Conservation (phyloP, 2,113 vertebrate species). For the Leuciscus idus region DNA sequence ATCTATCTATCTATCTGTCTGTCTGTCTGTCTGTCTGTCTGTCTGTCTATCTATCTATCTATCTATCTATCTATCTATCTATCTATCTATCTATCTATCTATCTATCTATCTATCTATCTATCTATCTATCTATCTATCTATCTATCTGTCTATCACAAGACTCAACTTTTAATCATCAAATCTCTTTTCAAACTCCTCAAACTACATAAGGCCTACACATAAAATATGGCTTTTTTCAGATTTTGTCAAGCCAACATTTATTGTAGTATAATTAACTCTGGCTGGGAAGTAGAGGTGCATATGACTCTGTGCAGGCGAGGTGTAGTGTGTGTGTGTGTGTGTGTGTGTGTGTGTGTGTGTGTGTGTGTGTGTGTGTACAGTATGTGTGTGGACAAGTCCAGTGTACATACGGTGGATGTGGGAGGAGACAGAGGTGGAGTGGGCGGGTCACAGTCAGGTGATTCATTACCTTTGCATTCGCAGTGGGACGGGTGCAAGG, state of each 20-base stretch:
- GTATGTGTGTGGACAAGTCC: slow-evolving; percentile 41
- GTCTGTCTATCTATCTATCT: not conserved
- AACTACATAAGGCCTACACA: not conserved
- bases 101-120: not conserved
- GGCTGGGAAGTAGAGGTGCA: not conserved
- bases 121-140: not conserved
- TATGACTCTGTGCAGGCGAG: slow-evolving; percentile 24
- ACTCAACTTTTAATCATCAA: not conserved
- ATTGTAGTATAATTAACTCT: not conserved
- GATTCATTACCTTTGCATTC: slow-evolving; percentile 82
- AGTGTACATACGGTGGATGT: slow-evolving; percentile 62
- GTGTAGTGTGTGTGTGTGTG: slow-evolving; percentile 1
- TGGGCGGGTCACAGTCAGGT: slow-evolving; percentile 68
- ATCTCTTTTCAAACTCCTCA: not conserved
- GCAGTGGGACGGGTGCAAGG: slow-evolving; percentile 79
- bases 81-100: not conserved
- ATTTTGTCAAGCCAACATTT: not conserved
- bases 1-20: accelerated
- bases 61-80: not conserved
- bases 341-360: slow-evolving; percentile 41
- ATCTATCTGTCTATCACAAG: not conserved
- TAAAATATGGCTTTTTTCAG: not conserved
- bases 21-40: accelerated
- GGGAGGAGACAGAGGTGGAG: slow-evolving; percentile 68
- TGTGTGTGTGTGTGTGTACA: slow-evolving; percentile 47